A percentile compares a stretch with the other conserved stretches of the same genome.
Evolutionary conservation across 2,888 invertebrate species (phyloP).

Genomic region (Cordylochernes scorpioides): DNA sequence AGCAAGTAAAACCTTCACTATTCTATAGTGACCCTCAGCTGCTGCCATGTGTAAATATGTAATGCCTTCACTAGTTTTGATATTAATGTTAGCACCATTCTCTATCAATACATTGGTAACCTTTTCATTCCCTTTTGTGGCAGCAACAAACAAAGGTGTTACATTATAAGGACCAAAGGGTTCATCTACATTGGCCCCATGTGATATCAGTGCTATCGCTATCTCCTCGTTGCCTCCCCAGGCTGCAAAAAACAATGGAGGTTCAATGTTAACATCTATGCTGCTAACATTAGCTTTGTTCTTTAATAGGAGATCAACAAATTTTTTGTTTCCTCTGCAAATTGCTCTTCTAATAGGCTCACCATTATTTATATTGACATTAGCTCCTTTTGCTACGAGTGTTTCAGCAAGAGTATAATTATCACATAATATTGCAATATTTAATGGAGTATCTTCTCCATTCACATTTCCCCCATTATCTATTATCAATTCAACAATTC

Average conservation of each 20-base stretch:
- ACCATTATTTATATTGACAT: too few species aligned
- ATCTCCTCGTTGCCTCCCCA: neutral
- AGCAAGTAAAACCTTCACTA: constrained; percentile 1
- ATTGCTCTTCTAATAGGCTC: neutral
- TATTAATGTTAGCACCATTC: neutral
- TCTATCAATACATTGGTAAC: neutral
- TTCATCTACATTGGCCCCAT: too few species aligned
- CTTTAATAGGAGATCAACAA: neutral
- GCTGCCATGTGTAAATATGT: constrained; percentile 1
- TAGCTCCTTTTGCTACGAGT: too few species aligned
- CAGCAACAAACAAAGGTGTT: neutral
- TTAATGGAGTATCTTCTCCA: too few species aligned
- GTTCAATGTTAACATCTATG: neutral
- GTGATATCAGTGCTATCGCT: too few species aligned
- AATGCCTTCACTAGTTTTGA: neutral
- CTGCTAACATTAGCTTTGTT: constrained; percentile 1
- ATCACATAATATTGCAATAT: too few species aligned
- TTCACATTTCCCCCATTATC: too few species aligned
- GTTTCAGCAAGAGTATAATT: too few species aligned
- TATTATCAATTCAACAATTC: too few species aligned
- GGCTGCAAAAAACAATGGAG: neutral
- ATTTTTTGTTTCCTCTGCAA: constrained; percentile 1
- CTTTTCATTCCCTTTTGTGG: neutral
- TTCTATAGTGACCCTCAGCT: neutral
- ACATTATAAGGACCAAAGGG: too few species aligned